Conservation (phyloP, 2,797 vertebrate species). For the Lithobates sylvaticus region DNA sequence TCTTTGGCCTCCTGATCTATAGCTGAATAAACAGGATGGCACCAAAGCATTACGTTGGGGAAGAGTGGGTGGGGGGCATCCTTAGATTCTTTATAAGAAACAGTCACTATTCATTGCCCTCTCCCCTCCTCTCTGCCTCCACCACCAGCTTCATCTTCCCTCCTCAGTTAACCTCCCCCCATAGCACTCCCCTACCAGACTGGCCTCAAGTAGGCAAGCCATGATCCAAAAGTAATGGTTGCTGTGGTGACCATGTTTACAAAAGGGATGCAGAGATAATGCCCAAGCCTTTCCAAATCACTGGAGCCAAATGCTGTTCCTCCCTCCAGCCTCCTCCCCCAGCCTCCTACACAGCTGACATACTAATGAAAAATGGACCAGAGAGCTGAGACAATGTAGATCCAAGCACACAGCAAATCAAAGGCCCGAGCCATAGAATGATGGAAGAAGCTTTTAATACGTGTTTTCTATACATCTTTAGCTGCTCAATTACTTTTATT, state of each 20-base stretch:
- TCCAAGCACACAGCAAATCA: constrained; percentile 2
- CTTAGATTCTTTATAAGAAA: constrained; percentile 51
- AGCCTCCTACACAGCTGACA: constrained; percentile 51
- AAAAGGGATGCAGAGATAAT: constrained; percentile 63
- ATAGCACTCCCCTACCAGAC: constrained; percentile 33
- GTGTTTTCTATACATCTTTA: not conserved
- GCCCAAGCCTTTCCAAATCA: constrained; percentile 50
- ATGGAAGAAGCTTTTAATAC: constrained; percentile 28
- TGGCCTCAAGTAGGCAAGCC: constrained; percentile 61
- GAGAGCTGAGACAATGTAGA: constrained; percentile 21
- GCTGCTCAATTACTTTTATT: constrained; percentile 31
- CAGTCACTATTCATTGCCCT: constrained; percentile 33
- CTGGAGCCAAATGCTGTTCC: constrained; percentile 54
- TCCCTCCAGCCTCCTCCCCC: constrained; percentile 28
- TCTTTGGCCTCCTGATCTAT: constrained; percentile 51
- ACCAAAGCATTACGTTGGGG: constrained; percentile 35
- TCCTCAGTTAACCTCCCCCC: constrained; percentile 36
- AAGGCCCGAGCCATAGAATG: constrained; percentile 9
- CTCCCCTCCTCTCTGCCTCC: constrained; percentile 26
- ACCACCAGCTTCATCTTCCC: constrained; percentile 21
- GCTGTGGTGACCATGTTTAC: constrained; percentile 61
- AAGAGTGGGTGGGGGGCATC: constrained; percentile 31
- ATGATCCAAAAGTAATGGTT: constrained; percentile 70
- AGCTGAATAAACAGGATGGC: constrained; percentile 58
- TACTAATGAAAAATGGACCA: constrained; percentile 53